Evolutionary conservation across 2,797 vertebrate genomes (phyloP).

Genomic region (Poeciliopsis infans): DNA sequence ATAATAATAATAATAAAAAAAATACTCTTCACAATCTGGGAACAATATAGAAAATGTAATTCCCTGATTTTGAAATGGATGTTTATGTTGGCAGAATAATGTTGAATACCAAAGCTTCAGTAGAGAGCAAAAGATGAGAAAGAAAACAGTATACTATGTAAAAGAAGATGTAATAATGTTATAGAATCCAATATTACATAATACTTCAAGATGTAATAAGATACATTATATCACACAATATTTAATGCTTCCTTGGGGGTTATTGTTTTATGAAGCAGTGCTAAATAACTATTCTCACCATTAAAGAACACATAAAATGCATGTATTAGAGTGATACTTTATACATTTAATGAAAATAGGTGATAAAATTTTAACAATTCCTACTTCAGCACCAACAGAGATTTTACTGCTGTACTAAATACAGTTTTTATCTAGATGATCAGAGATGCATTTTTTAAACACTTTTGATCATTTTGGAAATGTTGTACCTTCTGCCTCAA

Average conservation of each 20-base stretch:
- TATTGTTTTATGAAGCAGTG: not conserved
- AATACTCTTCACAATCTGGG: not conserved
- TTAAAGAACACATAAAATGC: not conserved
- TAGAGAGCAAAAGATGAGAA: not conserved
- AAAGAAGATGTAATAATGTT: not conserved
- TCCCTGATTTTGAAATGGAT: not conserved
- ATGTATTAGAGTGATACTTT: not conserved
- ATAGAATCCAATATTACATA: not conserved
- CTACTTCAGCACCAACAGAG: not conserved
- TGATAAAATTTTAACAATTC: not conserved
- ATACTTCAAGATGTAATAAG: not conserved
- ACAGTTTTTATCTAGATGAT: not conserved
- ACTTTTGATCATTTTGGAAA: not conserved
- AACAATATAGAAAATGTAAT: not conserved
- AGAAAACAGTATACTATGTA: not conserved
- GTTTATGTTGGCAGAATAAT: not conserved
- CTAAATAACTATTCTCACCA: not conserved
- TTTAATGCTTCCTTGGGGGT: not conserved
- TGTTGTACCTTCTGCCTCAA: not conserved
- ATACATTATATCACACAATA: not conserved
- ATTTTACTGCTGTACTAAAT: not conserved
- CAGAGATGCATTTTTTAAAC: not conserved
- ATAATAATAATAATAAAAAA: not conserved
- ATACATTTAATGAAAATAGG: not conserved
- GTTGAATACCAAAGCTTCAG: not conserved